These are phyloP conservation scores for Percina caprodes DNA, from an alignment of 2,113 vertebrate species.

Conservation along the genomic window DNA sequence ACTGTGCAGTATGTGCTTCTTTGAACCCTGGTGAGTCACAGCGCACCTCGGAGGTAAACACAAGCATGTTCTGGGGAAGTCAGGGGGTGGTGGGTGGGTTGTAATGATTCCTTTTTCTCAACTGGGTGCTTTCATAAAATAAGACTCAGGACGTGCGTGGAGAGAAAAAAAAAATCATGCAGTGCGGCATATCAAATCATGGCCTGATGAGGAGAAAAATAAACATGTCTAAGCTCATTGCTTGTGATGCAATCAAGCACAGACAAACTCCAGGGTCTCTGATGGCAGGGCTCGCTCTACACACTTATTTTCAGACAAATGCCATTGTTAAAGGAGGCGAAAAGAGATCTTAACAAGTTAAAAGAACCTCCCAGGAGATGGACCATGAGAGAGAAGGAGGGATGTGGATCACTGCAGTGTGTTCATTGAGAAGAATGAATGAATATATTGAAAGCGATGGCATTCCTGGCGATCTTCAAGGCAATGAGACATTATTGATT, in stretches of 20 bases:
- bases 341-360: conserved; percentile 49
- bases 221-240: conserved; percentile 40
- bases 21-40: conserved; percentile 27
- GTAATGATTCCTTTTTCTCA: conserved; percentile 30
- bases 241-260: conserved; percentile 20
- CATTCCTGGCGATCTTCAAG: conserved; percentile 64
- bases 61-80: conserved; percentile 14
- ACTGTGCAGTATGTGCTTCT: conserved; percentile 26
- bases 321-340: conserved; percentile 22
- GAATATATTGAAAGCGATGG: conserved; percentile 72
- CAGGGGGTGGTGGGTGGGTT: background rate
- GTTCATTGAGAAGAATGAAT: conserved; percentile 66
- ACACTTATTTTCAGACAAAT: conserved; percentile 35
- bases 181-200: conserved; percentile 31
- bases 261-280: background rate
- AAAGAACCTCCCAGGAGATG: conserved; percentile 50
- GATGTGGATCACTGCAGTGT: conserved; percentile 52
- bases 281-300: background rate
- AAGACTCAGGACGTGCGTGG: background rate
- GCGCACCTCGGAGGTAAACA: conserved; percentile 43
- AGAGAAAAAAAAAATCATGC: conserved; percentile 32
- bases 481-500: conserved; percentile 78
- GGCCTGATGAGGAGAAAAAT: conserved; percentile 31
- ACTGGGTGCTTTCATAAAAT: conserved; percentile 21
- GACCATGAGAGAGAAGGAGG: conserved; percentile 20